Evolutionary conservation across 2,113 vertebrate species (phyloP).

Genomic region (Psilopogon haemacephalus): DNA sequence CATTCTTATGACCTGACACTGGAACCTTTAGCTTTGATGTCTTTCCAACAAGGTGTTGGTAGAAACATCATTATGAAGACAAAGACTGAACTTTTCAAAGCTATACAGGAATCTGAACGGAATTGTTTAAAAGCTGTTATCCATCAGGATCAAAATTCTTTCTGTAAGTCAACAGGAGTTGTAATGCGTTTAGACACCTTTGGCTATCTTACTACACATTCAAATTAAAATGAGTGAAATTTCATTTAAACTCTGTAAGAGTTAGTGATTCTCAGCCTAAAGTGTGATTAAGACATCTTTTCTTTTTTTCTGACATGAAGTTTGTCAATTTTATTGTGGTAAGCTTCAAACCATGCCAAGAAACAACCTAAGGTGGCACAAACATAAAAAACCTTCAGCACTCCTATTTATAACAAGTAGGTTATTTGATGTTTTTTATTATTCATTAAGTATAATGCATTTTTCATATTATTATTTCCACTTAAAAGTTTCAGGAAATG

Average conservation of each 20-base stretch:
- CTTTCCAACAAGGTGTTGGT: background rate
- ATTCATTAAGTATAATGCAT: background rate
- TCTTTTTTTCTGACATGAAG: background rate
- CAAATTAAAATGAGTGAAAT: background rate
- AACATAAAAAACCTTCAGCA: background rate
- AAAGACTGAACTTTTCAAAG: background rate
- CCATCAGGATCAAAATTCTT: background rate
- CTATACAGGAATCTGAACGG: background rate
- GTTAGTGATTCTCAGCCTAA: background rate
- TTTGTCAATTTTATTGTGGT: background rate
- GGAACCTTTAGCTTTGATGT: background rate
- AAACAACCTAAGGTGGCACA: background rate
- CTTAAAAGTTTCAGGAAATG: background rate
- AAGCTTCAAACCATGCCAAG: background rate
- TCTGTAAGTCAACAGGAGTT: background rate
- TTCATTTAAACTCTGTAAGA: background rate
- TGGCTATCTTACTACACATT: background rate
- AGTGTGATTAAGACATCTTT: background rate
- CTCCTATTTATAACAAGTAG: background rate
- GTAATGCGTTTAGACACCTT: background rate
- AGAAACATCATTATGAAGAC: background rate
- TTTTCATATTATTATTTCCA: background rate
- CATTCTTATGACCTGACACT: background rate
- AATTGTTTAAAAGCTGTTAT: background rate
- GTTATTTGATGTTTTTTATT: background rate